Evolutionary conservation across 2,113 vertebrate species (phyloP).

Genomic region (Larimichthys crocea): DNA sequence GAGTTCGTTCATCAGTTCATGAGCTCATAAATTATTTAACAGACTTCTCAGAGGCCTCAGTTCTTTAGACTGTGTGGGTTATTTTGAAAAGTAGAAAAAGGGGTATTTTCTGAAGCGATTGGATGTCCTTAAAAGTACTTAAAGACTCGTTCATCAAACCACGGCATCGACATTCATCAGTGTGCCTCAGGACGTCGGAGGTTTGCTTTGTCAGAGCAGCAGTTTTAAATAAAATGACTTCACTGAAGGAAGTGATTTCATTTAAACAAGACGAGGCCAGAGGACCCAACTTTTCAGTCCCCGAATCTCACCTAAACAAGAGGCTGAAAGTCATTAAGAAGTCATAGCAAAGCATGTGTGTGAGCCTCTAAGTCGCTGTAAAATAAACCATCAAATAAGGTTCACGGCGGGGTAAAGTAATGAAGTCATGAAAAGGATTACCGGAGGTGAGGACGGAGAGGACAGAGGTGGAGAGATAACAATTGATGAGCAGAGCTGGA

Average conservation of each 20-base stretch:
- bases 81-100: background rate
- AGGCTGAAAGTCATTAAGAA: background rate
- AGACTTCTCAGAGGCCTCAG: background rate
- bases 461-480: background rate
- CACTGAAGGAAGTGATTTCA: too few relatives aligned
- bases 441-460: background rate
- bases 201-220: constrained; percentile 8
- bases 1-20: background rate
- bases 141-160: background rate
- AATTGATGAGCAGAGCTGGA: background rate
- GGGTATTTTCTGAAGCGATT: background rate
- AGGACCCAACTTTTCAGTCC: background rate
- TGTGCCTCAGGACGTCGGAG: background rate
- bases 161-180: background rate
- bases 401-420: background rate
- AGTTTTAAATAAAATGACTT: background rate
- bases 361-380: background rate
- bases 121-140: background rate
- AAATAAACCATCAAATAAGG: background rate
- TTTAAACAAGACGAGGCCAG: background rate
- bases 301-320: background rate
- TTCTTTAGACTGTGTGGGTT: background rate
- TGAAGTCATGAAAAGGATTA: background rate
- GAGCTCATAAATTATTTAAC: background rate
- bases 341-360: background rate